Percentiles rank a stretch among this genome's conserved stretches.
phyloP scores from a whole-genome alignment of 2,113 vertebrate genomes.

The Eulemur macaco region DNA sequence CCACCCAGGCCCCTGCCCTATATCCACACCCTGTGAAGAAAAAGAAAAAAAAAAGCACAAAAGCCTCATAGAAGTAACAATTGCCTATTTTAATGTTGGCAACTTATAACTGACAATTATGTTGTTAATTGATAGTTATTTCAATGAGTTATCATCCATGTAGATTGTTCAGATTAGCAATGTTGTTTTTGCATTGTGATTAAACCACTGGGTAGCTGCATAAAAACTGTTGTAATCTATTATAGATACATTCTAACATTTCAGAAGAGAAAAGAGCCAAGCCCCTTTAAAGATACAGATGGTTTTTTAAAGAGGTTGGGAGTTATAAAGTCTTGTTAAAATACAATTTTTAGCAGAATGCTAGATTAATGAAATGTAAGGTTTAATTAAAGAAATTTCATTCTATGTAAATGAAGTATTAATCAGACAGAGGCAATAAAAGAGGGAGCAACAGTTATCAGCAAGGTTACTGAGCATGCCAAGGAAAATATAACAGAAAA shows the following conservation, averaged over 20 bases:
- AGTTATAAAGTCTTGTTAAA: not conserved
- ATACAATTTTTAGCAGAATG: constrained; percentile 14
- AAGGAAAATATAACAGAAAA: not conserved
- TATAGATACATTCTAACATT: not conserved
- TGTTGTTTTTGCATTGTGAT: constrained; percentile 66
- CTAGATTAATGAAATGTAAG: not conserved
- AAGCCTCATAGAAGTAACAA: constrained; percentile 67
- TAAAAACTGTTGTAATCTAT: constrained; percentile 39
- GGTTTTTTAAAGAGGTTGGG: not conserved
- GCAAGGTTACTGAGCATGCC: not conserved
- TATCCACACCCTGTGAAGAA: constrained; percentile 43
- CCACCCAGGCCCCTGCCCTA: constrained; percentile 24
- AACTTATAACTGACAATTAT: constrained; percentile 73
- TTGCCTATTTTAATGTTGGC: constrained; percentile 74
- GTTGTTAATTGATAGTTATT: constrained; percentile 74
- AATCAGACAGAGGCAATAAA: not conserved
- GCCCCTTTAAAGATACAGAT: constrained; percentile 14
- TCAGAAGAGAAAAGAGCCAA: not conserved
- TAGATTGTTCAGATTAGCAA: constrained; percentile 71
- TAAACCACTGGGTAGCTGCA: constrained; percentile 50
- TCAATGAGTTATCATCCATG: constrained; percentile 64
- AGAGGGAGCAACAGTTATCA: not conserved
- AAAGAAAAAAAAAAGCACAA: constrained; percentile 2
- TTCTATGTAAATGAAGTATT: constrained; percentile 23
- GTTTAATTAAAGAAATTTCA: constrained; percentile 30